These are phyloP conservation scores for Psix sp. DNA, from an alignment of 1,140 invertebrate genomes.

Conservation along the genomic window DNA sequence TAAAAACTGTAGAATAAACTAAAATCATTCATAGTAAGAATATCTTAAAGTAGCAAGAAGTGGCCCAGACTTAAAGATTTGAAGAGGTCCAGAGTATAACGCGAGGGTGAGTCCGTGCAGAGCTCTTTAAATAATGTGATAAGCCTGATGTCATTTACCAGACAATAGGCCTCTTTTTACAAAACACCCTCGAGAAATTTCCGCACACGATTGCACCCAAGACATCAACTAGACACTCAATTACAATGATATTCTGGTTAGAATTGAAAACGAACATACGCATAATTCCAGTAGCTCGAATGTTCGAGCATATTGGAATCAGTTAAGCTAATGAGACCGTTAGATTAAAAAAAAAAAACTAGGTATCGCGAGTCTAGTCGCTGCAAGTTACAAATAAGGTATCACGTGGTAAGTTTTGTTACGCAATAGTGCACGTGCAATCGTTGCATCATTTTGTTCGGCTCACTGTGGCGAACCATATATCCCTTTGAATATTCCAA, in stretches of 20 bases:
- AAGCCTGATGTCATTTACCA: conserved; percentile 74
- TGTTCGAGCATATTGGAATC: conserved; percentile 13
- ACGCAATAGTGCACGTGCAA: conserved; percentile 12
- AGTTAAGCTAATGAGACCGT: conserved; percentile 34
- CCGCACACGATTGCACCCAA: conserved; percentile 52
- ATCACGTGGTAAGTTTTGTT: conserved; percentile 12
- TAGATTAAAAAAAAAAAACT: conserved; percentile 18
- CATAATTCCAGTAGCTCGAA: no score
- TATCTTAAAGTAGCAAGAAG: no score
- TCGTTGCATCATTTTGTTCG: conserved; percentile 19
- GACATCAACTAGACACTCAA: no score
- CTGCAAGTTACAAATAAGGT: conserved; percentile 31
- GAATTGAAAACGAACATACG: no score
- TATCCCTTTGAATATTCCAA: conserved; percentile 16
- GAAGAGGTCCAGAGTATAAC: no score
- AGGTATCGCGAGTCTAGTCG: not conserved
- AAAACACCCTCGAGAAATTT: conserved; percentile 64
- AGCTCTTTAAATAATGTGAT: conserved; percentile 77
- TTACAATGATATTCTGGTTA: no score
- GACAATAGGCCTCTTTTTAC: conserved; percentile 70
- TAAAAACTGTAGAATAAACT: no score
- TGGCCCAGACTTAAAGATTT: not conserved
- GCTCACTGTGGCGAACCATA: not conserved
- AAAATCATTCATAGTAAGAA: no score
- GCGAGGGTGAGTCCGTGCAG: conserved; percentile 62